Base-by-base conservation (phyloP, 2,888 invertebrate genomes). In the Phasia obesa region DNA sequence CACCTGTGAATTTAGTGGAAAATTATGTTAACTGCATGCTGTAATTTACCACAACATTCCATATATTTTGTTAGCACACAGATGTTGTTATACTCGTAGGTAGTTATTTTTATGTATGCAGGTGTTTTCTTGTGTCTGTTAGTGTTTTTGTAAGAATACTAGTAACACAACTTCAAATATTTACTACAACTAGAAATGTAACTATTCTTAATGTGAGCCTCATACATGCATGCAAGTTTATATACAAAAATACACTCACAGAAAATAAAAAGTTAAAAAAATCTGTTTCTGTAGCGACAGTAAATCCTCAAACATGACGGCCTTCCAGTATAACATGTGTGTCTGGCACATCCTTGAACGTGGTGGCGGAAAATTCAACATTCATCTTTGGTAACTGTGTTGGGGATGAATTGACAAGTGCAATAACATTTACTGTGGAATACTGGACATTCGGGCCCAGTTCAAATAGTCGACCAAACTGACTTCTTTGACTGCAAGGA, bases 1-100 rank as follows among this genome's bases (percentile, higher is more conserved):
- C 65, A 71, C 71, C 44, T 65, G 76, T 81, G 81, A 81, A 76
- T 81, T 81, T 76, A 76, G 81, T 65, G 59, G 57, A 81, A 81
- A 81, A 81, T 81, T 81, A 81, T 81, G 81, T 76, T 81, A 81
- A 81, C 76, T 81, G 81, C 81, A 76, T 81, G 76, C 81, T 65
- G 81, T 81, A 81, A 81, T 70, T 81, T 81, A 65, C 81, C 81
- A 76, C 76, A 81, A 81, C 57, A 76, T 71, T 74, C 35, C 38
- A 19, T 77, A 69, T 51, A 77, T 62, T 55, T 69, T 35, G 44
- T 55, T 38, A 53, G 9, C 55, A 75, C 9, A 75, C 67, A 70
- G 64, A 55, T 78, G 70, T 67, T 62, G 2, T 2, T 42, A 27
- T 25, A 19, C 38, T 35, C 17, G 23, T 38, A 13, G 13, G 17